Base-by-base conservation (phyloP, 1,140 invertebrate species). In the Heterodera schachtii region DNA sequence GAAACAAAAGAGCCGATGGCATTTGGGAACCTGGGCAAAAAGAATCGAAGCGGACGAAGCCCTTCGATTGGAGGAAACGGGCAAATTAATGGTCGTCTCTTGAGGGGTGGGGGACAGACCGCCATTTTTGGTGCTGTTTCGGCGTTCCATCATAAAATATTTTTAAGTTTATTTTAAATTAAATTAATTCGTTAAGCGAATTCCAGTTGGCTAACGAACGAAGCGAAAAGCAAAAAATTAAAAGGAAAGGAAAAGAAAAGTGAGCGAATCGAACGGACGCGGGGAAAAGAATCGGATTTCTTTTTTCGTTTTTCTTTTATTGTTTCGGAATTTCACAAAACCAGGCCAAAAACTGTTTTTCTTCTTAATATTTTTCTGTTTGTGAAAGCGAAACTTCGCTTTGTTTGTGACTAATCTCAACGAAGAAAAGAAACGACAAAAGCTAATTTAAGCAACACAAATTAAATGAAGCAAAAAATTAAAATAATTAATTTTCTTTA, bases 201-300 rank as follows among this genome's bases (percentile, higher is more conserved):
- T 11, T 52, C 16, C 9, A 13, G 3, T 8, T 16, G n/a, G n/a
- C 9, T 52, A 52, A 16, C 52, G 52, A 52, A 52, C 9, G 52
- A 3, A 8, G 52, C 52, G 52, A 8, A 71, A 71, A 11, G 70
- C 9, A 9, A 44, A 71, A 71, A 43, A 13, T 44, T 71, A 31
- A 52, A 52, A 19, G 1, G 71, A 73, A 73, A 19, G 71, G 19
- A 73, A 73, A 52, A 52, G 49, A 6, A 11, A 52, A 52, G 49
- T 52, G 49, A 52, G 49, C 49, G 49, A 11, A 52, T 52, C 49
- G 49, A 52, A 8, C 0, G 49, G 49, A 11, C 6, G 49, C 6
- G 49, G 49, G 44, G 13, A n/a, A 73, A 31, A 19, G 71, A n/a
- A n/a, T 73, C 71, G 19, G n/a, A 73, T 73, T 73, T 47, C 71